Percentiles rank a stretch among this genome's conserved stretches.
Evolutionary conservation across 2,888 invertebrate genomes (phyloP).

Genomic region (Chironomus riparius): DNA sequence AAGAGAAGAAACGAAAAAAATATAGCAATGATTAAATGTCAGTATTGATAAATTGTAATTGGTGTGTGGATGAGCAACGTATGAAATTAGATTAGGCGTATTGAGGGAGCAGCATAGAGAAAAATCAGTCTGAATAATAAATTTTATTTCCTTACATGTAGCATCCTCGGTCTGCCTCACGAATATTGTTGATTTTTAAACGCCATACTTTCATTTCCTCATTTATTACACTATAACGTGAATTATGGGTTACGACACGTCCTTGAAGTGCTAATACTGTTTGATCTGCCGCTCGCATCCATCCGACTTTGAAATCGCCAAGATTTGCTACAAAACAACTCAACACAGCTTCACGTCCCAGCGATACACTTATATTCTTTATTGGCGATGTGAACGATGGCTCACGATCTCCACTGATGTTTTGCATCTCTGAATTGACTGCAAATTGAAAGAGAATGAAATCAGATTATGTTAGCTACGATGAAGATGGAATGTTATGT

Average conservation of each 20-base stretch:
- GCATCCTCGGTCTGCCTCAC: constrained; percentile 65
- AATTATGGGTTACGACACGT: constrained; percentile 64
- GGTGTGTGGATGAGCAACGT: background rate
- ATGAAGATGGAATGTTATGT: background rate
- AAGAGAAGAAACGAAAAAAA: background rate
- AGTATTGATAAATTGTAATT: background rate
- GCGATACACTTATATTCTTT: constrained; percentile 25
- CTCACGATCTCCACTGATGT: constrained; percentile 19
- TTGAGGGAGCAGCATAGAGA: background rate
- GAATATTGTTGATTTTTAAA: constrained; percentile 60
- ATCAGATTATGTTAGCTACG: background rate
- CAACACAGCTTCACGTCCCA: constrained; percentile 27
- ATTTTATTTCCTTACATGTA: constrained; percentile 47
- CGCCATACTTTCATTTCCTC: constrained; percentile 65
- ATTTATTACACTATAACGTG: constrained; percentile 58
- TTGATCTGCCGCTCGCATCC: constrained; percentile 53
- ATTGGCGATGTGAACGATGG: constrained; percentile 28
- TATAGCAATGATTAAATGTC: background rate
- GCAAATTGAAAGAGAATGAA: background rate
- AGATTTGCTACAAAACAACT: constrained; percentile 28
- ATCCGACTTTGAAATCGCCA: constrained; percentile 27
- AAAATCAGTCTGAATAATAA: background rate
- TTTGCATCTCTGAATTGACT: constrained; percentile 25
- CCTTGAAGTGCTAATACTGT: constrained; percentile 65
- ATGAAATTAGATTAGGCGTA: background rate